phyloP scores from a whole-genome alignment of 2,888 invertebrate species.

The Drosophila hawaiiensis region DNA sequence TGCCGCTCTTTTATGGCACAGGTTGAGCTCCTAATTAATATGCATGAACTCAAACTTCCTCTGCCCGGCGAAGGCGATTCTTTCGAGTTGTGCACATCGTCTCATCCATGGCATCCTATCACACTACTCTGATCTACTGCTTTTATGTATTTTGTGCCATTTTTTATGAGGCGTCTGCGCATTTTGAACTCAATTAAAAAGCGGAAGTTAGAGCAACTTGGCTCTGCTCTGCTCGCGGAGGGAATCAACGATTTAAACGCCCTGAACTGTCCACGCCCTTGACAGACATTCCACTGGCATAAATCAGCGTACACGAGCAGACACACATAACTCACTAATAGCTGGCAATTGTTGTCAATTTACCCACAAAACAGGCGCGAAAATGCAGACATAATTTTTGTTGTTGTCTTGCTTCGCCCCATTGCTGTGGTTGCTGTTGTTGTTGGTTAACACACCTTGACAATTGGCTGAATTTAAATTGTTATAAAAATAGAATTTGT shows the following conservation, averaged over 20 bases:
- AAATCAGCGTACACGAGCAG: slow-evolving; percentile 62
- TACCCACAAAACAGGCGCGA: slow-evolving; percentile 81
- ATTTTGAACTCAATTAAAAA: slow-evolving; percentile 72
- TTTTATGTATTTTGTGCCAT: slow-evolving; percentile 23
- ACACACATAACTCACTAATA: slow-evolving; percentile 66
- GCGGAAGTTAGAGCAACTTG: slow-evolving; percentile 61
- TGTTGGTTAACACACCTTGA: slow-evolving; percentile 73
- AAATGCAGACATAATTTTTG: slow-evolving; percentile 73
- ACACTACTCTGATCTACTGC: slow-evolving; percentile 26
- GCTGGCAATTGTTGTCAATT: slow-evolving; percentile 81
- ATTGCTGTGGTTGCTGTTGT: slow-evolving; percentile 33
- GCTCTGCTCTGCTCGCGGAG: neutral
- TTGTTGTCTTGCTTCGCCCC: slow-evolving; percentile 39
- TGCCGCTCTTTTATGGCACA: slow-evolving; percentile 40
- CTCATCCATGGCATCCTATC: slow-evolving; percentile 34
- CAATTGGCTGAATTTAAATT: slow-evolving; percentile 78
- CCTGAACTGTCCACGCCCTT: slow-evolving; percentile 67
- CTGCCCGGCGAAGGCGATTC: slow-evolving; percentile 10
- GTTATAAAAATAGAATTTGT: slow-evolving; percentile 81
- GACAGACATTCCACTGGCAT: slow-evolving; percentile 76
- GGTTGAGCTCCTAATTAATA: slow-evolving; percentile 64
- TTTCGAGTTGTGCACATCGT: slow-evolving; percentile 43
- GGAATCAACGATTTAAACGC: slow-evolving; percentile 2
- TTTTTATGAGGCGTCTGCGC: slow-evolving; percentile 42
- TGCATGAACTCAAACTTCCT: slow-evolving; percentile 69